These are phyloP conservation scores for Chaetodon auriga DNA, from an alignment of 2,113 vertebrate species.

Conservation along the genomic window DNA sequence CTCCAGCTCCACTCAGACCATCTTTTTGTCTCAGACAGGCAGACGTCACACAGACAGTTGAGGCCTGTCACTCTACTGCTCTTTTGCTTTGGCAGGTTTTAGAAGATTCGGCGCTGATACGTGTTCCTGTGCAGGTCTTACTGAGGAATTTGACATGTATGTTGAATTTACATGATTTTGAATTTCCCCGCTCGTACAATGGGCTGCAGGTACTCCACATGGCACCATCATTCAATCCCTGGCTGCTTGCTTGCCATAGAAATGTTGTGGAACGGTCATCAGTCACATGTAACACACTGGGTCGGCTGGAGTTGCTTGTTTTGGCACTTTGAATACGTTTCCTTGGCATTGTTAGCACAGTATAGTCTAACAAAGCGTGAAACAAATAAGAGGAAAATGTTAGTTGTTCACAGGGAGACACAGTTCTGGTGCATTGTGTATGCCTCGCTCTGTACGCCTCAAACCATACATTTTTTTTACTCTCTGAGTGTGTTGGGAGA, in stretches of 20 bases:
- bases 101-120: constrained; percentile 50
- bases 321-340: constrained; percentile 54
- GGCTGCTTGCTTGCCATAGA: constrained; percentile 57
- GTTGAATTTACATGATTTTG: constrained; percentile 15
- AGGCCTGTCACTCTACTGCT: constrained; percentile 69
- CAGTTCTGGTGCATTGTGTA: constrained; percentile 13
- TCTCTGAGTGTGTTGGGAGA: constrained; percentile 58
- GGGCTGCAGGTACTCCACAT: constrained; percentile 46
- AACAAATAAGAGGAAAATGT: constrained; percentile 58
- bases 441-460: constrained; percentile 13
- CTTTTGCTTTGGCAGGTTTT: constrained; percentile 69
- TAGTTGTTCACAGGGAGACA: constrained; percentile 38
- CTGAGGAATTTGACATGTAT: constrained; percentile 36
- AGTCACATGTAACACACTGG: constrained; percentile 49
- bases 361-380: constrained; percentile 55
- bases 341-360: constrained; percentile 49
- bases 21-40: constrained; percentile 69
- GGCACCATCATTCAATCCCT: constrained; percentile 57
- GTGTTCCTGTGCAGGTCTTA: constrained; percentile 45
- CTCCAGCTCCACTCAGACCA: constrained; percentile 68
- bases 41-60: constrained; percentile 68
- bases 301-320: constrained; percentile 59
- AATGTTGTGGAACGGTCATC: constrained; percentile 66
- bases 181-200: constrained; percentile 27
- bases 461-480: constrained; percentile 61